Conservation (phyloP, 2,888 invertebrate species). For the Encarsia formosa region DNA sequence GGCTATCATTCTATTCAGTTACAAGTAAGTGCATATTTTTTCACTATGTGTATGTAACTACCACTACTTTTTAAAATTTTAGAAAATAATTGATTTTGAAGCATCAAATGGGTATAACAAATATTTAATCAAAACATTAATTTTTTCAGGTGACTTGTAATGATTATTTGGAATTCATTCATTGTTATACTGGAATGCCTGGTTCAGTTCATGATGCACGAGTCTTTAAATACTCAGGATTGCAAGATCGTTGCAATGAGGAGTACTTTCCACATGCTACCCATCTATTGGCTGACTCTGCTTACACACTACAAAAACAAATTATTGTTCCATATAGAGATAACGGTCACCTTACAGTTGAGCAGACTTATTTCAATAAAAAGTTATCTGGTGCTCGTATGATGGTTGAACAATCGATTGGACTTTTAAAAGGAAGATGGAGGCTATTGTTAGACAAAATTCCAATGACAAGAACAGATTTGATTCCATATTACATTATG, state of each 20-base stretch:
- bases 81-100: too few relatives aligned
- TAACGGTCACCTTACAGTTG: conserved; percentile 19
- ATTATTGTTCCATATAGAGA: conserved; percentile 25
- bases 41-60: too few relatives aligned
- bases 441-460: conserved; percentile 7
- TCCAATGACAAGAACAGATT: conserved; percentile 12
- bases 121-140: too few relatives aligned
- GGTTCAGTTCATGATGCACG: background rate
- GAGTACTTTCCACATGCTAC: conserved; percentile 19
- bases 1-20: background rate
- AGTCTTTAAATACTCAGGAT: background rate
- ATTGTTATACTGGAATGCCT: background rate
- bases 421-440: conserved; percentile 8
- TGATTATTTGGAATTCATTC: background rate
- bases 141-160: background rate
- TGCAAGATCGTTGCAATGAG: conserved; percentile 1
- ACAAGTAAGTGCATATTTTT: too few relatives aligned
- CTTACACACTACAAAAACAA: conserved; percentile 22
- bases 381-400: conserved; percentile 11
- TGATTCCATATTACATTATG: conserved; percentile 13
- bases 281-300: conserved; percentile 24
- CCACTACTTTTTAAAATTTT: too few relatives aligned
- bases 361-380: conserved; percentile 23
- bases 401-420: conserved; percentile 16
- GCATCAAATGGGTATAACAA: too few relatives aligned